phyloP scores from a whole-genome alignment of 2,888 invertebrate species.

The Pharmacophagus antenor region DNA sequence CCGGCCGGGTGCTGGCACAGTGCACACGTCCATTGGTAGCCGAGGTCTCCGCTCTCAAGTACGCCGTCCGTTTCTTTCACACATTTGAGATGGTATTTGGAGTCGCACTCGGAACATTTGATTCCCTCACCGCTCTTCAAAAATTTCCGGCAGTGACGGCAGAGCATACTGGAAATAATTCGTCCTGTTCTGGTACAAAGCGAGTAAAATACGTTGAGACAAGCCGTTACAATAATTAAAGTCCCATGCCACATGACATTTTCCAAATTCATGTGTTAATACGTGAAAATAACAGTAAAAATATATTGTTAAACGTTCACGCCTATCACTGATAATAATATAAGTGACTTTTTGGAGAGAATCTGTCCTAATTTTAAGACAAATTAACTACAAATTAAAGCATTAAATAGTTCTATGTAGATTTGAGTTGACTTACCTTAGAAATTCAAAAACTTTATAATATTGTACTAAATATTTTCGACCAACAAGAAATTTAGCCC shows the following conservation, averaged over 20 bases:
- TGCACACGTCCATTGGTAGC: conserved; percentile 56
- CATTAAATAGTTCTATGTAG: background rate
- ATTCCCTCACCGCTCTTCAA: conserved; percentile 47
- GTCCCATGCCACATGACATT: background rate
- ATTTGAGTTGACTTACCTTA: background rate
- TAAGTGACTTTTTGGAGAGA: background rate
- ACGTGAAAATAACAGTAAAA: too few relatives aligned
- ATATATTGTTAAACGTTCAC: too few relatives aligned
- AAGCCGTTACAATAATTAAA: too few relatives aligned
- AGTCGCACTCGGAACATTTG: conserved; percentile 50
- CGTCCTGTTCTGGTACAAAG: background rate
- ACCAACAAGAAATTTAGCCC: background rate
- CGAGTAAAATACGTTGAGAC: too few relatives aligned
- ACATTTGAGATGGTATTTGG: conserved; percentile 47
- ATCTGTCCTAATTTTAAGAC: background rate
- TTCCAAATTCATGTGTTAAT: too few relatives aligned
- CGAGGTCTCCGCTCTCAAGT: conserved; percentile 49
- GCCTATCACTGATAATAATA: too few relatives aligned
- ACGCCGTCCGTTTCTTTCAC: conserved; percentile 39
- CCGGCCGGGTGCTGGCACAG: conserved; percentile 48
- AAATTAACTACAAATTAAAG: too few relatives aligned
- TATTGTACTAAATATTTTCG: background rate
- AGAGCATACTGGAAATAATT: conserved; percentile 47
- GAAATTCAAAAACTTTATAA: background rate
- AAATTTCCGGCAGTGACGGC: conserved; percentile 51